Percentiles rank a stretch among this genome's conserved stretches.
Evolutionary conservation across 2,113 vertebrate species (phyloP).

Genomic region (Chitala chitala): DNA sequence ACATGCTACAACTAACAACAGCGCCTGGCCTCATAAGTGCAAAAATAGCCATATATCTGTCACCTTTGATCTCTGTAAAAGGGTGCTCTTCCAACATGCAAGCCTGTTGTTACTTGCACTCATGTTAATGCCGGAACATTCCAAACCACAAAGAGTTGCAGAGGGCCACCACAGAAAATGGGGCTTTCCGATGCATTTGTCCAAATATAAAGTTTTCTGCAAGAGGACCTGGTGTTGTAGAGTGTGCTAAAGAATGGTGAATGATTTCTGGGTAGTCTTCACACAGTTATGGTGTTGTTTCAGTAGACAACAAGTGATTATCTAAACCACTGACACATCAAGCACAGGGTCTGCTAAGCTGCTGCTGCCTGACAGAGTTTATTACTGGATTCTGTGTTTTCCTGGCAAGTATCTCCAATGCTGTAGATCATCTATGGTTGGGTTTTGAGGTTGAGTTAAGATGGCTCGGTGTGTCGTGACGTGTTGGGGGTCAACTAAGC

Average conservation of each 20-base stretch:
- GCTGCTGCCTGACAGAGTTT: neutral
- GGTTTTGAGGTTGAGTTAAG: no score
- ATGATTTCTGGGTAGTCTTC: neutral
- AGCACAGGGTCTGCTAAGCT: neutral
- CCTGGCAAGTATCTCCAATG: no score
- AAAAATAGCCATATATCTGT: constrained; percentile 23
- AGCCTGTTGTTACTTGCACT: no score
- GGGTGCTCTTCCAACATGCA: constrained; percentile 43
- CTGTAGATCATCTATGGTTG: no score
- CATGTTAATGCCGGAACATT: no score
- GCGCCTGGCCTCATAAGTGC: constrained; percentile 27
- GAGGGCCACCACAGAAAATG: no score
- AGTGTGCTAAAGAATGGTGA: constrained; percentile 45
- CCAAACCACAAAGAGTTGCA: no score
- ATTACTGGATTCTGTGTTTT: neutral
- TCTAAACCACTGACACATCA: neutral
- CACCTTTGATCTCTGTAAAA: constrained; percentile 46
- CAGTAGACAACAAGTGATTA: constrained; percentile 32
- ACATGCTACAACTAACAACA: constrained; percentile 49
- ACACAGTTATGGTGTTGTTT: constrained; percentile 43
- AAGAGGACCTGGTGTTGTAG: constrained; percentile 43
- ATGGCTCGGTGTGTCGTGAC: no score
- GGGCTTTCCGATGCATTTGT: neutral
- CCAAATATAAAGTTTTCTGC: constrained; percentile 13
- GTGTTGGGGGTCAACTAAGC: no score